Conservation (phyloP, 2,113 vertebrate genomes). For the Syrmaticus mikado region DNA sequence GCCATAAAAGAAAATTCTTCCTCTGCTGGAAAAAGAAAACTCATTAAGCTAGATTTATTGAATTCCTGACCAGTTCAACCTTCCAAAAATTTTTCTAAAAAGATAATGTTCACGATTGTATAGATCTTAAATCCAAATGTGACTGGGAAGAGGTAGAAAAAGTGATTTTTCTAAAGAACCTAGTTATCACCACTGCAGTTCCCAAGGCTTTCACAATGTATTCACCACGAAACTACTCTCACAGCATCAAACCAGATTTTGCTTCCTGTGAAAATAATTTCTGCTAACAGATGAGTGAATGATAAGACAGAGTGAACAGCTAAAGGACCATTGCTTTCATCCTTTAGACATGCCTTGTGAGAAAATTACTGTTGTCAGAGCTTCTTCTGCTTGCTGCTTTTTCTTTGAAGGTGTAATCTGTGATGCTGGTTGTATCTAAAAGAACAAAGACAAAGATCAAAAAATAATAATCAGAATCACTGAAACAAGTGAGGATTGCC, state of each 20-base stretch:
- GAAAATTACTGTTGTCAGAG: not conserved
- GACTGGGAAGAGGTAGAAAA: not conserved
- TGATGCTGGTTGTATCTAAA: constrained; percentile 22
- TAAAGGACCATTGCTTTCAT: not conserved
- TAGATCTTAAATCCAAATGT: not conserved
- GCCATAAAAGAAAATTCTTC: constrained; percentile 1
- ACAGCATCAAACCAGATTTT: not conserved
- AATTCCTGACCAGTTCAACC: not conserved
- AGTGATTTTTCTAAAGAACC: not conserved
- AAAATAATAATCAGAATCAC: not conserved
- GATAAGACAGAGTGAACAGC: not conserved
- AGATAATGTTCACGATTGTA: not conserved
- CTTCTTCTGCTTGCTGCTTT: constrained; percentile 67
- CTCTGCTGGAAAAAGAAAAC: not conserved
- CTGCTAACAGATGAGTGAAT: not conserved
- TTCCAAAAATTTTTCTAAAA: not conserved
- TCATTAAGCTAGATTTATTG: not conserved
- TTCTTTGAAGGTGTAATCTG: constrained; percentile 46
- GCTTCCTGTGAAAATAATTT: not conserved
- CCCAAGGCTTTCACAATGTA: not conserved
- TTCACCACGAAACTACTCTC: not conserved
- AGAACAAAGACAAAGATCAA: not conserved
- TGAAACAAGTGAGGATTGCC: not conserved
- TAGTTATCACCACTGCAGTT: not conserved
- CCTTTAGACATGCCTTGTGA: constrained; percentile 55